Conservation (phyloP, 2,888 invertebrate species). For the Pyrgus malvae region DNA sequence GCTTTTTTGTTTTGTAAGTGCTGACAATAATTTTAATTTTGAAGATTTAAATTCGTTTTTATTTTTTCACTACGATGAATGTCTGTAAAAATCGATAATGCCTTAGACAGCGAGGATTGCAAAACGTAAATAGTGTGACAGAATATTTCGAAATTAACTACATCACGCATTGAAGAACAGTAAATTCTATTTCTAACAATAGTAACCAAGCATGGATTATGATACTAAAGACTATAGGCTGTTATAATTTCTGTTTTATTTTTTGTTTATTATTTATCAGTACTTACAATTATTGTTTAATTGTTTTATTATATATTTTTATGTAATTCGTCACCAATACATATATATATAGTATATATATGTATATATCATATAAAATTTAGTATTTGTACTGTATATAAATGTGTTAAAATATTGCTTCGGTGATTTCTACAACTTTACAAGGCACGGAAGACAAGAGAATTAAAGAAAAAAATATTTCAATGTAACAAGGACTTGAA, state of each 20-base stretch:
- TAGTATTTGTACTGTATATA: slow-evolving; percentile 20
- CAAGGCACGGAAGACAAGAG: slow-evolving; percentile 25
- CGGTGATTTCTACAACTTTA: slow-evolving; percentile 31
- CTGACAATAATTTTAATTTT: slow-evolving; percentile 35
- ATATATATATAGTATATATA: slow-evolving; percentile 3
- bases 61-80: slow-evolving; percentile 33
- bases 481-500: slow-evolving; percentile 23
- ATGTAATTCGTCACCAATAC: too few relatives aligned
- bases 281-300: neutral
- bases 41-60: slow-evolving; percentile 29
- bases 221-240: neutral
- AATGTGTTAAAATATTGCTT: slow-evolving; percentile 29
- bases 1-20: slow-evolving; percentile 62
- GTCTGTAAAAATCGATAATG: slow-evolving; percentile 38
- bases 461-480: slow-evolving; percentile 13
- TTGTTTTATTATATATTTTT: neutral
- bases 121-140: slow-evolving; percentile 20
- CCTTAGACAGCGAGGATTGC: slow-evolving; percentile 4
- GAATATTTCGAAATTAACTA: neutral
- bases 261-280: neutral
- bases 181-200: neutral
- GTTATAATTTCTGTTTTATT: neutral
- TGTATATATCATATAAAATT: too few relatives aligned
- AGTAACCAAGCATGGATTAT: slow-evolving; percentile 8
- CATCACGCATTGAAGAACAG: neutral